These are phyloP conservation scores for Blomia tropicalis DNA, from an alignment of 2,888 invertebrate species.

Conservation along the genomic window DNA sequence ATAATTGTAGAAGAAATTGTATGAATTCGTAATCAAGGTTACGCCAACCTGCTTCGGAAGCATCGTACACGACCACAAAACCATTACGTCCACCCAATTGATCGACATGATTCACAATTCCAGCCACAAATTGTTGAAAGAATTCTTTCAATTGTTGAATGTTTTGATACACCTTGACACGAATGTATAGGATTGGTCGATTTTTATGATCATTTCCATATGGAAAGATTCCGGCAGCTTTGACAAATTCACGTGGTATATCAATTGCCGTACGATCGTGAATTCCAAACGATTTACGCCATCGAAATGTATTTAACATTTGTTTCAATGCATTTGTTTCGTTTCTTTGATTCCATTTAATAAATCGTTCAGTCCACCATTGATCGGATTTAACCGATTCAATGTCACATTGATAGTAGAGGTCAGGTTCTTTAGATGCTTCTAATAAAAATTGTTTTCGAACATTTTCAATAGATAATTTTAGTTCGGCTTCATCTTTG, in stretches of 20 bases:
- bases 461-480: too few relatives aligned
- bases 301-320: constrained; percentile 1
- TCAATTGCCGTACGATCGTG: not conserved
- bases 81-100: not conserved
- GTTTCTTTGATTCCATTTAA: constrained; percentile 8
- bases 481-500: too few relatives aligned
- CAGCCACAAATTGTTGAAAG: constrained; percentile 16
- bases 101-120: constrained; percentile 6
- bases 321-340: not conserved
- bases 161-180: constrained; percentile 14
- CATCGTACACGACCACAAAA: constrained; percentile 15
- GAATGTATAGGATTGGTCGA: not conserved
- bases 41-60: not conserved
- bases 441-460: not conserved
- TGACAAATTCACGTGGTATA: constrained; percentile 12
- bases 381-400: not conserved
- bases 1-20: constrained; percentile 10
- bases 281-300: constrained; percentile 14
- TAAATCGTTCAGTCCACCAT: constrained; percentile 1
- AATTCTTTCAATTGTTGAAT: not conserved
- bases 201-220: not conserved
- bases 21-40: constrained; percentile 14
- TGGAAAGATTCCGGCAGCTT: constrained; percentile 5
- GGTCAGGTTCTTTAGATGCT: not conserved
- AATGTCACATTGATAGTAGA: not conserved